Conservation (phyloP, 1,140 invertebrate genomes). For the Matsumurasca onukii region DNA sequence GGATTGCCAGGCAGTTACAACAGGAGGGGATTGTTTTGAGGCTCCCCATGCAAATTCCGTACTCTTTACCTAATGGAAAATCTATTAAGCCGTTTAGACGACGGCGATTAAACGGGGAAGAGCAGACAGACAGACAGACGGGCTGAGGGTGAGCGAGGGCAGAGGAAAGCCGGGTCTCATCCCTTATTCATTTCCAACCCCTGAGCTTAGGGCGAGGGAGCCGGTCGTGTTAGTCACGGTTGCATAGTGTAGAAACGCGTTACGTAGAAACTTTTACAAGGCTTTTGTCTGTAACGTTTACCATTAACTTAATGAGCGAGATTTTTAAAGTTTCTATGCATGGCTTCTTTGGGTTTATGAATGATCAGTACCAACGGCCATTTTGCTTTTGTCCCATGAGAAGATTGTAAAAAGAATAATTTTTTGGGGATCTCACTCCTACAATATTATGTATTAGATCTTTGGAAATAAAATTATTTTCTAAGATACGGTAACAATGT, state of each 20-base stretch:
- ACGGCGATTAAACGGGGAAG: neutral
- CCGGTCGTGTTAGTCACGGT: neutral
- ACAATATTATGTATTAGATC: no score
- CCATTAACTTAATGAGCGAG: no score
- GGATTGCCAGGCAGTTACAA: no score
- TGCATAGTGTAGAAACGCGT: neutral
- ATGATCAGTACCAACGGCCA: no score
- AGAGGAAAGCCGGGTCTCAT: neutral
- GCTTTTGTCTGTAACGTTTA: no score
- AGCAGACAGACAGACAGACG: neutral
- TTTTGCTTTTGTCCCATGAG: no score
- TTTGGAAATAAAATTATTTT: no score
- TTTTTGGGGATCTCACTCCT: no score
- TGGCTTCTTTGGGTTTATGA: no score
- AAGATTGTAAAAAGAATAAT: no score
- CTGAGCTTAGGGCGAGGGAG: neutral
- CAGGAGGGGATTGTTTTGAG: neutral
- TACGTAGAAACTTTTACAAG: neutral
- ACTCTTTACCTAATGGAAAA: constrained; percentile 26
- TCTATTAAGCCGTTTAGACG: constrained; percentile 20
- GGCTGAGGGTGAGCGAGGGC: neutral
- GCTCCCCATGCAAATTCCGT: constrained; percentile 1
- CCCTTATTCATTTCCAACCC: neutral
- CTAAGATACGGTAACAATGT: no score
- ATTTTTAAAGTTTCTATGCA: no score